Conservation (phyloP, 1,140 invertebrate genomes). For the Trichomalopsis sarcophagae region DNA sequence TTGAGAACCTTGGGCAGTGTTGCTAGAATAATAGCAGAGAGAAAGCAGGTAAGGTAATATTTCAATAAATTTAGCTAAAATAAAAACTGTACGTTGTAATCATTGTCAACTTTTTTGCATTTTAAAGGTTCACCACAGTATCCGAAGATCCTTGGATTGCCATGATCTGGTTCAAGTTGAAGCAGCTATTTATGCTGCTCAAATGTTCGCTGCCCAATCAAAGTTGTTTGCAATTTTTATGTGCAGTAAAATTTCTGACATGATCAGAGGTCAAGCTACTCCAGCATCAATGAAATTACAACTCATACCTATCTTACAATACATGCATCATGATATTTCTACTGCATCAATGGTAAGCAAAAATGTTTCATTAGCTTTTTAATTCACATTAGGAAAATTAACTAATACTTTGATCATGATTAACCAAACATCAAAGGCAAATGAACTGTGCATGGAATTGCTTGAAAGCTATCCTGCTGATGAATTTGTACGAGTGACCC, state of each 20-base stretch:
- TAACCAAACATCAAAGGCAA: conserved; percentile 72
- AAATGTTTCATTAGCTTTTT: neutral
- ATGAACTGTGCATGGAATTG: conserved; percentile 86
- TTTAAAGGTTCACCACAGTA: conserved; percentile 91
- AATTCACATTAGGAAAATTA: conserved; percentile 25
- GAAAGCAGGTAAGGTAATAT: conserved; percentile 80
- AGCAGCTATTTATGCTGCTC: conserved; percentile 96
- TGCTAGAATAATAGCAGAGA: conserved; percentile 93
- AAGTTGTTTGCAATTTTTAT: conserved; percentile 96
- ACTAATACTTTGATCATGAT: conserved; percentile 33
- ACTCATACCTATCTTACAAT: conserved; percentile 92
- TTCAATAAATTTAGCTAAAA: conserved; percentile 24
- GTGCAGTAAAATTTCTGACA: conserved; percentile 95
- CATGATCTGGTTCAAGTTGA: conserved; percentile 96
- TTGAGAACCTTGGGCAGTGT: conserved; percentile 93
- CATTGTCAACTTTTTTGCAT: conserved; percentile 17
- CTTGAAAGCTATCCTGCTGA: conserved; percentile 91
- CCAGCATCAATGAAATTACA: conserved; percentile 94
- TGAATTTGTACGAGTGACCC: conserved; percentile 90
- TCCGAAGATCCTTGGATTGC: conserved; percentile 92
- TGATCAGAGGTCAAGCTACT: conserved; percentile 94
- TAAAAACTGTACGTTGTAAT: conserved; percentile 1
- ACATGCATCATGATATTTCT: conserved; percentile 94
- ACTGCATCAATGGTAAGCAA: conserved; percentile 86
- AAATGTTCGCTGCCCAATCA: conserved; percentile 93